phyloP scores from a whole-genome alignment of 2,797 vertebrate genomes.

The Rhynchonycteris naso region DNA sequence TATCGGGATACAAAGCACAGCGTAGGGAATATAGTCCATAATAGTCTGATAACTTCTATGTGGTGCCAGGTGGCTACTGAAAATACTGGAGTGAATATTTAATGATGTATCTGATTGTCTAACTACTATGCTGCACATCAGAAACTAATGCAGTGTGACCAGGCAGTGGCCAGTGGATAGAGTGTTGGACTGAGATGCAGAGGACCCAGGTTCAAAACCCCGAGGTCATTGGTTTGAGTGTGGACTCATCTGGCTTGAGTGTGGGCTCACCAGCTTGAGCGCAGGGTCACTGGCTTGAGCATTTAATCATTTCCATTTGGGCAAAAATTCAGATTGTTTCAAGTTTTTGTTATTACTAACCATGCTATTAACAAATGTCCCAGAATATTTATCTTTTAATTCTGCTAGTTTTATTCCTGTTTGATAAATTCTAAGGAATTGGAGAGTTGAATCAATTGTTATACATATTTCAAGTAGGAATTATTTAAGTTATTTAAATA shows the following conservation, averaged over 20 bases:
- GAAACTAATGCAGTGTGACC: background rate
- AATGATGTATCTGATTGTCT: background rate
- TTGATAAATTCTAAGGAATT: background rate
- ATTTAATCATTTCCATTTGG: background rate
- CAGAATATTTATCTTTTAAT: background rate
- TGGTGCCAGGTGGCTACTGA: background rate
- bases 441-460: background rate
- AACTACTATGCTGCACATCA: background rate
- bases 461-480: background rate
- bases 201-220: too few relatives aligned
- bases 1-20: background rate
- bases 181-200: too few relatives aligned
- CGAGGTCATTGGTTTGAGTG: too few relatives aligned
- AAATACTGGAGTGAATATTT: background rate
- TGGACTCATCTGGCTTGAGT: too few relatives aligned
- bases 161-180: too few relatives aligned
- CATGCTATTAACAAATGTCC: background rate
- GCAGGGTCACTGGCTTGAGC: too few relatives aligned
- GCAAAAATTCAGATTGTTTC: background rate
- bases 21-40: background rate
- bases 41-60: background rate
- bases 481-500: constrained; percentile 15
- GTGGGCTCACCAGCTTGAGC: too few relatives aligned
- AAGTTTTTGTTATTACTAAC: background rate
- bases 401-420: background rate